Percentiles rank a stretch among this genome's conserved stretches.
Evolutionary conservation across 2,113 vertebrate species (phyloP).

Genomic region (Cynocephalus volans): DNA sequence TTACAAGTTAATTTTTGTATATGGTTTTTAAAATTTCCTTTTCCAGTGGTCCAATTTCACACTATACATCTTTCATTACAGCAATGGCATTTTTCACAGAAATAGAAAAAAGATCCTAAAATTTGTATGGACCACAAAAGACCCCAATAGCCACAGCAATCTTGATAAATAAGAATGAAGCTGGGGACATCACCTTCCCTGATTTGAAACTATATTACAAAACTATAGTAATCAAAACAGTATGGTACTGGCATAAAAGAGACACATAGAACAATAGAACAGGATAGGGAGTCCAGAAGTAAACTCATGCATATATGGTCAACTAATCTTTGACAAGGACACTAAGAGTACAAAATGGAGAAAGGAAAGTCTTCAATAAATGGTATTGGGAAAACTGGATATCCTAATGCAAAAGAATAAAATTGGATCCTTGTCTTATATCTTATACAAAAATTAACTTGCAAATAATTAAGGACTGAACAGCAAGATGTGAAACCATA

Average conservation of each 20-base stretch:
- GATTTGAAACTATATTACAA: slow-evolving; percentile 24
- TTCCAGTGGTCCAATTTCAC: too few species aligned
- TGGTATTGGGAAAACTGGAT: neutral
- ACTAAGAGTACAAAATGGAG: neutral
- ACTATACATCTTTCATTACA: too few species aligned
- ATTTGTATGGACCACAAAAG: neutral
- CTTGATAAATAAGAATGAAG: slow-evolving; percentile 21
- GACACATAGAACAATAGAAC: neutral
- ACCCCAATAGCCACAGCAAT: neutral
- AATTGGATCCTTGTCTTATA: neutral
- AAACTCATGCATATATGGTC: neutral
- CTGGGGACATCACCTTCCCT: neutral
- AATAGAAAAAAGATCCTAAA: slow-evolving; percentile 7
- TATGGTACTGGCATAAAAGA: neutral
- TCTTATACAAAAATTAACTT: neutral
- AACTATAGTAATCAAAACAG: neutral
- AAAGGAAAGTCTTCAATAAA: neutral
- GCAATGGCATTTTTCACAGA: neutral
- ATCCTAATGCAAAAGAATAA: neutral
- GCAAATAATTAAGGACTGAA: neutral
- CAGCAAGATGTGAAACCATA: neutral
- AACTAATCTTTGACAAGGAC: neutral
- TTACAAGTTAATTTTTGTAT: too few species aligned
- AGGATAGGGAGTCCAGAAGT: neutral
- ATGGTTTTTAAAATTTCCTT: too few species aligned